These are phyloP conservation scores for Gasterosteus nipponicus DNA, from an alignment of 2,113 vertebrate species.

Conservation along the genomic window DNA sequence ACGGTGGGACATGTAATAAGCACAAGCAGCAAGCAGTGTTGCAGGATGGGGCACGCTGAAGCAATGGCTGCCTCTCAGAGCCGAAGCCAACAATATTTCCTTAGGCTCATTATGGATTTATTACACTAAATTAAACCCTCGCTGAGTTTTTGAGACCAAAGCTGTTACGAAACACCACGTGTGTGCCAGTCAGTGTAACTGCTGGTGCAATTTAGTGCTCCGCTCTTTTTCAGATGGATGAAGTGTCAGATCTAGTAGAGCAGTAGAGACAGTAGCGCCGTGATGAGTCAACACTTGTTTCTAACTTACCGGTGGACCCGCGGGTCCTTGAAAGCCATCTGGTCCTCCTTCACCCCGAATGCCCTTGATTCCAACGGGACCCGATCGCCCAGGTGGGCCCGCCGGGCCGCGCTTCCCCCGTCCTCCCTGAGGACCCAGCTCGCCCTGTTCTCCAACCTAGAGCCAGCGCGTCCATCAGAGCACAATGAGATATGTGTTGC, in stretches of 20 bases:
- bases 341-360: conserved; percentile 74
- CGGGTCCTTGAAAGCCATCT: conserved; percentile 77
- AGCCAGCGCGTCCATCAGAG: conserved; percentile 13
- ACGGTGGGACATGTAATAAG: conserved; percentile 49
- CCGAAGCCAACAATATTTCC: conserved; percentile 66
- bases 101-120: conserved; percentile 72
- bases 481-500: conserved; percentile 9
- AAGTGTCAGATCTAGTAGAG: conserved; percentile 17
- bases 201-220: conserved; percentile 33
- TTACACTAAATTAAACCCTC: conserved; percentile 63
- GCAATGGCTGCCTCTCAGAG: conserved; percentile 51
- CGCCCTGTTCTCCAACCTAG: conserved; percentile 78
- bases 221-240: conserved; percentile 28
- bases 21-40: conserved; percentile 28
- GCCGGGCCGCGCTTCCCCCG: conserved; percentile 77
- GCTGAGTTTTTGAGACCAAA: conserved; percentile 62
- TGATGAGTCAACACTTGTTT: conserved; percentile 13
- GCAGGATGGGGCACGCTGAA: conserved; percentile 43
- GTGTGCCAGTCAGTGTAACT: conserved; percentile 41
- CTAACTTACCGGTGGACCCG: conserved; percentile 77
- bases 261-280: not conserved
- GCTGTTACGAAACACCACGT: conserved; percentile 50
- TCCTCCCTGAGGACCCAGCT: conserved; percentile 71
- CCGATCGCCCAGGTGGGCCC: conserved; percentile 75
- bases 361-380: conserved; percentile 73